These are phyloP conservation scores for Nannoperca obscura DNA, from an alignment of 2,797 vertebrate genomes.

Conservation along the genomic window DNA sequence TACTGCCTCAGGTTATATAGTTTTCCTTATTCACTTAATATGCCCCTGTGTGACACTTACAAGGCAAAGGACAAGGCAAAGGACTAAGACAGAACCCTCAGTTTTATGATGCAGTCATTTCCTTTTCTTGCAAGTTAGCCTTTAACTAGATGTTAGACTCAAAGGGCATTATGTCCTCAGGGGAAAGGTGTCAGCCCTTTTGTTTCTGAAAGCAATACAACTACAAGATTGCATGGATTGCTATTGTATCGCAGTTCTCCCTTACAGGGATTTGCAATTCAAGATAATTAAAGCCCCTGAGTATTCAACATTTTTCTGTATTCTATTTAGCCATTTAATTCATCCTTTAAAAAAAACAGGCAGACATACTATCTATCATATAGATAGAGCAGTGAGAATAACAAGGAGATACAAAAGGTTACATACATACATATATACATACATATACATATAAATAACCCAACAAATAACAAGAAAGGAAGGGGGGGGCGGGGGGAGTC, in stretches of 20 bases:
- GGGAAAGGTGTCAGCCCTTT: not conserved
- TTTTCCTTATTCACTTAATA: constrained; percentile 56
- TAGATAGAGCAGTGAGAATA: not conserved
- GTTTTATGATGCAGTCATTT: constrained; percentile 34
- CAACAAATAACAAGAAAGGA: too few relatives aligned
- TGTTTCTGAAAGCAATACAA: constrained; percentile 45
- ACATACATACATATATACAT: not conserved
- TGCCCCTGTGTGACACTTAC: constrained; percentile 56
- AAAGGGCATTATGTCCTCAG: constrained; percentile 15
- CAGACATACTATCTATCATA: not conserved
- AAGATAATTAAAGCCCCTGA: constrained; percentile 43
- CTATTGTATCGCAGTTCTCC: constrained; percentile 16
- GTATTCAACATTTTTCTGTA: not conserved
- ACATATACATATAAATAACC: not conserved
- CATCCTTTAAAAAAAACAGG: not conserved
- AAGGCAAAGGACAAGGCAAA: constrained; percentile 5
- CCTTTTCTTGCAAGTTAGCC: constrained; percentile 34
- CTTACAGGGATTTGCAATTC: not conserved
- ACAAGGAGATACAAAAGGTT: not conserved
- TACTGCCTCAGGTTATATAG: constrained; percentile 60
- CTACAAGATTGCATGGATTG: constrained; percentile 3
- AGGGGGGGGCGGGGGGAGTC: too few relatives aligned
- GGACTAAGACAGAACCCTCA: constrained; percentile 23
- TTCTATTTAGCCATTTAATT: not conserved
- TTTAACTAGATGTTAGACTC: constrained; percentile 42